Conservation (phyloP, 1,140 invertebrate genomes). For the Drosophila santomea region DNA sequence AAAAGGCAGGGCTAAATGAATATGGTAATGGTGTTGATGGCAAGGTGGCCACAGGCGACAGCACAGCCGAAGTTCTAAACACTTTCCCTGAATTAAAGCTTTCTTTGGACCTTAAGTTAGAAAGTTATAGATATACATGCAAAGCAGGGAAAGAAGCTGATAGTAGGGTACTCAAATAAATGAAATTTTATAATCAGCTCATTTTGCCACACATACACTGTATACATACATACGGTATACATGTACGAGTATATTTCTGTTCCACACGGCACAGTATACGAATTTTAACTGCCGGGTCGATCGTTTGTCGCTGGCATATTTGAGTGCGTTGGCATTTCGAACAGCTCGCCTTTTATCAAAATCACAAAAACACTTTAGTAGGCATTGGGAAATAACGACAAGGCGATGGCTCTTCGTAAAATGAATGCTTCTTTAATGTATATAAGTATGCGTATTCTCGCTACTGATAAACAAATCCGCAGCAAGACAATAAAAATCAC, state of each 20-base stretch:
- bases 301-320: slow-evolving; percentile 30
- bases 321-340: slow-evolving; percentile 67
- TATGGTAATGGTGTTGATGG: slow-evolving; percentile 2
- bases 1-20: slow-evolving; percentile 1
- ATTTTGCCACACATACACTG: slow-evolving; percentile 6
- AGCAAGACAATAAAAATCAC: slow-evolving; percentile 39
- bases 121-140: slow-evolving; percentile 22
- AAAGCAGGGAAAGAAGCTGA: slow-evolving; percentile 7
- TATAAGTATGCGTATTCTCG: slow-evolving; percentile 5
- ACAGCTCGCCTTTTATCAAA: slow-evolving; percentile 65
- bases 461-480: slow-evolving; percentile 57
- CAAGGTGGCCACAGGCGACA: slow-evolving; percentile 34
- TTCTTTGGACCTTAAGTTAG: not conserved
- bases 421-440: slow-evolving; percentile 42
- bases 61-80: slow-evolving; percentile 31
- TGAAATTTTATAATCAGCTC: slow-evolving; percentile 19
- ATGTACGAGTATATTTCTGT: slow-evolving; percentile 15
- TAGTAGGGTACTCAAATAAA: slow-evolving; percentile 6
- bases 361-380: slow-evolving; percentile 52
- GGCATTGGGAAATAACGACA: slow-evolving; percentile 16
- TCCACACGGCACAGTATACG: slow-evolving; percentile 57
- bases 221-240: slow-evolving; percentile 8
- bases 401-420: slow-evolving; percentile 20
- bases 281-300: slow-evolving; percentile 48
- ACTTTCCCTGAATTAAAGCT: slow-evolving; percentile 17